Evolutionary conservation across 2,113 vertebrate genomes (phyloP).

Genomic region (Malurus elegans): DNA sequence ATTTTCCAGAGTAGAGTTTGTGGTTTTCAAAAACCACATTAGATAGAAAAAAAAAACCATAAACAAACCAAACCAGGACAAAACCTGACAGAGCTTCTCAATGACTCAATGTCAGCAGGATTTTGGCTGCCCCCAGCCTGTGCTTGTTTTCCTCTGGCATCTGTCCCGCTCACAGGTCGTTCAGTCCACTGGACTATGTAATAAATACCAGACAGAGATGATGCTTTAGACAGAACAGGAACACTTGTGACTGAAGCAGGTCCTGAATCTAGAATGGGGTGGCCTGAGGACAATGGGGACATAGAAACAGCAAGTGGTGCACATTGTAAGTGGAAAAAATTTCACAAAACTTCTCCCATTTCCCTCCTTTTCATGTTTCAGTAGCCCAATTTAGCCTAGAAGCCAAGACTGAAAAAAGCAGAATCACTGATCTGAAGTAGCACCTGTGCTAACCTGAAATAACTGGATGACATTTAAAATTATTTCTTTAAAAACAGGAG

Average conservation of each 20-base stretch:
- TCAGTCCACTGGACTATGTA: slow-evolving; percentile 32
- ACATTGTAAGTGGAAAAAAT: not conserved
- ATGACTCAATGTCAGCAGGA: not conserved
- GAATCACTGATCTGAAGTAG: not conserved
- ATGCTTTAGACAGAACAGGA: slow-evolving; percentile 44
- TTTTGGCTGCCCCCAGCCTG: slow-evolving; percentile 44
- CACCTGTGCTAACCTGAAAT: not conserved
- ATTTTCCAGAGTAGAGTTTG: not conserved
- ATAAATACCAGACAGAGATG: slow-evolving; percentile 52
- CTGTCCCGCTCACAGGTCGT: slow-evolving; percentile 11
- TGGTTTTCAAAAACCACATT: not conserved
- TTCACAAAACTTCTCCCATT: not conserved
- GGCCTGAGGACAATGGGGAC: slow-evolving; percentile 7
- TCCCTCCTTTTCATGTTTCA: not conserved
- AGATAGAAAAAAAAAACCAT: not conserved
- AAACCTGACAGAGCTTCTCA: slow-evolving; percentile 8
- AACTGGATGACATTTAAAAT: not conserved
- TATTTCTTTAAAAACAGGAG: not conserved
- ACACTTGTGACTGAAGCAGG: slow-evolving; percentile 34
- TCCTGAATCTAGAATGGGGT: slow-evolving; percentile 7
- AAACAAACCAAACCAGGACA: slow-evolving; percentile 5
- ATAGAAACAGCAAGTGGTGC: not conserved
- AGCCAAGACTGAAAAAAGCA: not conserved
- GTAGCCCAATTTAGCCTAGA: not conserved
- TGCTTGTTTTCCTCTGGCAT: slow-evolving; percentile 34